phyloP scores from a whole-genome alignment of 1,140 invertebrate species.

The Lasioglossum baleicum region DNA sequence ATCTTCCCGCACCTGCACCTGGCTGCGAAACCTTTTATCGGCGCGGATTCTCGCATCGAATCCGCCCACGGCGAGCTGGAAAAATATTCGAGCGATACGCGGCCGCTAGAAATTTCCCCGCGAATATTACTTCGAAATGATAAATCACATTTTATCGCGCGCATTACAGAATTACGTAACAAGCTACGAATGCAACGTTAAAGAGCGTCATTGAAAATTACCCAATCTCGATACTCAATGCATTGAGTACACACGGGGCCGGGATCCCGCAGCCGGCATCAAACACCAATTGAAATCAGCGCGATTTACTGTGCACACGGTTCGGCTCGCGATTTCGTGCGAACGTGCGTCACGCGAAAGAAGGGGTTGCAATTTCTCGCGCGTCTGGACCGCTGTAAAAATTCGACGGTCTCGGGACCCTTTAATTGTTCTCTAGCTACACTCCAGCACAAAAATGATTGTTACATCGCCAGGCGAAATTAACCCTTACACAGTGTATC shows the following conservation, averaged over 20 bases:
- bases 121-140: too few species aligned
- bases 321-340: background rate
- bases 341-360: background rate
- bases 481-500: too few species aligned
- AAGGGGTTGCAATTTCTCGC: slow-evolving; percentile 15
- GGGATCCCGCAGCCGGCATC: background rate
- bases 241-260: background rate
- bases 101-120: too few species aligned
- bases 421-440: background rate
- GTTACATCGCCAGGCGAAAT: too few species aligned
- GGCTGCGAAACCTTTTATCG: slow-evolving; percentile 21
- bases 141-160: background rate
- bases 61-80: background rate
- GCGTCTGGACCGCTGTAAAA: background rate
- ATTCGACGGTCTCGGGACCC: background rate
- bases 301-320: slow-evolving; percentile 1
- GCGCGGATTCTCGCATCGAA: background rate
- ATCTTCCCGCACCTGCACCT: slow-evolving; percentile 25
- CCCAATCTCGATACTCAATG: too few species aligned
- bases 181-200: background rate
- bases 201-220: too few species aligned
- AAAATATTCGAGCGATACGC: too few species aligned
- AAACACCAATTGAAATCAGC: background rate
- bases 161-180: background rate
- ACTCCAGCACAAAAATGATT: too few species aligned